Percentiles rank a stretch among this genome's conserved stretches.
phyloP scores from a whole-genome alignment of 2,888 invertebrate species.

The Drosophila hamatofila region DNA sequence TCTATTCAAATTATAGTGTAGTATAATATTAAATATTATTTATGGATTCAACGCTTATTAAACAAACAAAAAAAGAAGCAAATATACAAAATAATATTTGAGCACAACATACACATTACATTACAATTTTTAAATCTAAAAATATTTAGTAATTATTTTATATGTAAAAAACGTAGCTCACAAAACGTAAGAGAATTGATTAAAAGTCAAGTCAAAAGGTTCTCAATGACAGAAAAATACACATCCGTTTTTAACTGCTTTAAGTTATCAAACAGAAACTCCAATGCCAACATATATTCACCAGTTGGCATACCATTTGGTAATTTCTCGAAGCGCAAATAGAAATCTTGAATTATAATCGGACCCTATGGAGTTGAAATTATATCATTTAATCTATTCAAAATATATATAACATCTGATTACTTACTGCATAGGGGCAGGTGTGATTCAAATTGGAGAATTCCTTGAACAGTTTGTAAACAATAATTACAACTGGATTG shows the following conservation, averaged over 20 bases:
- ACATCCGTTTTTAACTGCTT: not conserved
- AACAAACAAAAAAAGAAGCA: not conserved
- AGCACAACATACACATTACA: too few relatives aligned
- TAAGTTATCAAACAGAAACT: not conserved
- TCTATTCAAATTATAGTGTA: too few relatives aligned
- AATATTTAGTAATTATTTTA: too few relatives aligned
- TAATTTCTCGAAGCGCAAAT: not conserved
- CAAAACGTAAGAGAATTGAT: too few relatives aligned
- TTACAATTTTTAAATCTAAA: too few relatives aligned
- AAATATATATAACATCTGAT: too few relatives aligned
- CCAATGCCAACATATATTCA: conserved; percentile 28
- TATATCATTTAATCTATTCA: too few relatives aligned
- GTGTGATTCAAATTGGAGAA: conserved; percentile 6
- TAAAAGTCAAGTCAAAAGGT: too few relatives aligned
- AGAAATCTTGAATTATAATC: not conserved
- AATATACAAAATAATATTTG: not conserved
- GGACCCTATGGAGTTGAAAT: conserved; percentile 4
- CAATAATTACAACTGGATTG: conserved; percentile 12
- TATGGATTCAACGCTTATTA: too few relatives aligned
- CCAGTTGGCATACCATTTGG: conserved; percentile 31
- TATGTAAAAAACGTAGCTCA: too few relatives aligned
- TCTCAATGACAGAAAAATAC: not conserved
- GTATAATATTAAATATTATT: too few relatives aligned
- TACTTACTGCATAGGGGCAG: not conserved
- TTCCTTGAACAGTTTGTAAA: conserved; percentile 14